Conservation (phyloP, 2,113 vertebrate genomes). For the Lepus americanus region DNA sequence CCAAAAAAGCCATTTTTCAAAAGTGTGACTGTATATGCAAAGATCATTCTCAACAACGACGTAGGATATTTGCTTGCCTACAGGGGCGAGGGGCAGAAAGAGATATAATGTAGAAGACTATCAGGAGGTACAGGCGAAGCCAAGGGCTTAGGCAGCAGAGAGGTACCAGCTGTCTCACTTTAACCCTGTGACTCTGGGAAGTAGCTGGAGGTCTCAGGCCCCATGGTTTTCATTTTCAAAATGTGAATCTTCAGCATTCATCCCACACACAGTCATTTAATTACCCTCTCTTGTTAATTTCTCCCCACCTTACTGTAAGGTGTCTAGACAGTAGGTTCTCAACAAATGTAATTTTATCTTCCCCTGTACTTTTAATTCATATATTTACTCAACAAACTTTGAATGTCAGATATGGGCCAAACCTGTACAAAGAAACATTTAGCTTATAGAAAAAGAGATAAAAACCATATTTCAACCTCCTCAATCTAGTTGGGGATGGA, state of each 20-base stretch:
- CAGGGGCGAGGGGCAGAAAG: not conserved
- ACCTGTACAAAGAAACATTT: not conserved
- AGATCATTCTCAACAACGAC: not conserved
- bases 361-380: not conserved
- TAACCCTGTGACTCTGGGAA: not conserved
- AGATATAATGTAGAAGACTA: not conserved
- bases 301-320: not conserved
- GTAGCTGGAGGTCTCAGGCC: not conserved
- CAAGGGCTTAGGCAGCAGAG: not conserved
- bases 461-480: not conserved
- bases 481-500: not conserved
- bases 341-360: not conserved
- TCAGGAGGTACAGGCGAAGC: not conserved
- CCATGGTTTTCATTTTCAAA: not conserved
- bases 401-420: not conserved
- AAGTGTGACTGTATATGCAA: not conserved
- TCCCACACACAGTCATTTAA: not conserved
- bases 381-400: conserved; percentile 5
- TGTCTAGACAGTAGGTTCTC: not conserved
- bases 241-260: no score
- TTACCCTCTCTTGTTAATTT: not conserved
- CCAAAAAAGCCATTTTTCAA: not conserved
- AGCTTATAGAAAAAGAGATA: conserved; percentile 5
- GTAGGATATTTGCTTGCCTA: not conserved
- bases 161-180: not conserved